Conservation (phyloP, 2,888 invertebrate genomes). For the Phymatocera aterrima region DNA sequence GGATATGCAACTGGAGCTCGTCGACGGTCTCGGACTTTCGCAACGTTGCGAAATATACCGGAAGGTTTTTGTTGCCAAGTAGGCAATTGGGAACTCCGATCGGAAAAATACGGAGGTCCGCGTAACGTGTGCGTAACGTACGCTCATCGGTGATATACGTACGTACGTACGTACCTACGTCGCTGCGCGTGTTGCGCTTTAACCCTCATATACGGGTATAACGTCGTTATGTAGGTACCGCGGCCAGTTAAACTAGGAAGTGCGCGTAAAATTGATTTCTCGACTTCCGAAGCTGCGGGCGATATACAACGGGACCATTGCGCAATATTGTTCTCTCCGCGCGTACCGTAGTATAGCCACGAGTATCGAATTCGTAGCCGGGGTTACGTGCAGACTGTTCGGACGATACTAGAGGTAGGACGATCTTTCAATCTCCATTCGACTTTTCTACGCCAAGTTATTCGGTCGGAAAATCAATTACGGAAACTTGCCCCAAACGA, state of each 20-base stretch:
- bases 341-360: not conserved
- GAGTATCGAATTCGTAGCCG: not conserved
- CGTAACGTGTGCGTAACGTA: not conserved
- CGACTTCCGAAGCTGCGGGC: conserved; percentile 27
- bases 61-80: not conserved
- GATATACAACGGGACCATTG: not conserved
- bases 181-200: conserved; percentile 11
- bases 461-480: too few species aligned
- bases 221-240: conserved; percentile 1
- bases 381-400: not conserved
- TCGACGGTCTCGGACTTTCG: not conserved
- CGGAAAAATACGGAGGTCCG: not conserved
- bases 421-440: too few species aligned
- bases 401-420: too few species aligned
- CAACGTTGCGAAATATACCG: not conserved
- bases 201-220: conserved; percentile 28
- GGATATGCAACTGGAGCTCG: too few species aligned
- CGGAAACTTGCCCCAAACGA: too few species aligned
- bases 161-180: not conserved
- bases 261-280: not conserved
- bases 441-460: too few species aligned
- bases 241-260: conserved; percentile 18
- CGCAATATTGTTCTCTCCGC: not conserved
- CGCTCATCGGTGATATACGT: not conserved
- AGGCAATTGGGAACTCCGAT: not conserved